A percentile compares a stretch with the other conserved stretches of the same genome.
These are phyloP conservation scores for Corbicula japonica DNA, from an alignment of 2,888 invertebrate genomes.

Conservation along the genomic window DNA sequence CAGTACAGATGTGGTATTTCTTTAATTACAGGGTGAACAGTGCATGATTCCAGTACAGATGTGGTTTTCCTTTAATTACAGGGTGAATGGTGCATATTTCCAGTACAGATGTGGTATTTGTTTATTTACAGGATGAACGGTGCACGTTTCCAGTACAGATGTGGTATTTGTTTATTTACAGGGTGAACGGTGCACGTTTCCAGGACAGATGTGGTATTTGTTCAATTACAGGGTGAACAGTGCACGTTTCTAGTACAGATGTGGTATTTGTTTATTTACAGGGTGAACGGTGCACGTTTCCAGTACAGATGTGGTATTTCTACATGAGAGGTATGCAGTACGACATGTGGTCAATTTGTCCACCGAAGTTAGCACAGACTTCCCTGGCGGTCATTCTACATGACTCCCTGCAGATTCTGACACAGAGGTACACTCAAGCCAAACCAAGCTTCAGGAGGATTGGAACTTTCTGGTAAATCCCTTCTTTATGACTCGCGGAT, in stretches of 20 bases:
- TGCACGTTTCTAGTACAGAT: slow-evolving; percentile 85
- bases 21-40: too few relatives aligned
- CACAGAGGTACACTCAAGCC: slow-evolving; percentile 80
- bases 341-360: slow-evolving; percentile 84
- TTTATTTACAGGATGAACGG: slow-evolving; percentile 81
- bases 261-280: slow-evolving; percentile 78
- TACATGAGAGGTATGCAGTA: slow-evolving; percentile 79
- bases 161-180: slow-evolving; percentile 79
- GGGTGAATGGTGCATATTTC: slow-evolving; percentile 85
- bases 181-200: slow-evolving; percentile 85
- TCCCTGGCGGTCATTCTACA: slow-evolving; percentile 80
- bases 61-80: too few relatives aligned
- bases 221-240: slow-evolving; percentile 81
- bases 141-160: slow-evolving; percentile 85
- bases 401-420: slow-evolving; percentile 81
- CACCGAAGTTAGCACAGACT: slow-evolving; percentile 82
- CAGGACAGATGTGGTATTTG: slow-evolving; percentile 84
- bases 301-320: slow-evolving; percentile 85
- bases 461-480: slow-evolving; percentile 82
- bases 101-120: slow-evolving; percentile 84
- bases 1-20: too few relatives aligned
- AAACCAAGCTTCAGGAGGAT: slow-evolving; percentile 82
- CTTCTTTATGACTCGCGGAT: too few relatives aligned
- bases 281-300: slow-evolving; percentile 84
- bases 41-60: too few relatives aligned